These are phyloP conservation scores for Danio rerio DNA, from an alignment of 2,113 vertebrate species.

Conservation along the genomic window GRCz12tu NC_133191.1:25773501-25774000, in stretches of 20 bases:
- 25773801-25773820: not conserved
- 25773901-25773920: no score
- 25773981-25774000: no score
- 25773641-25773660: slow-evolving; percentile 47
- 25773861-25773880: no score
- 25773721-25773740: slow-evolving; percentile 41
- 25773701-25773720: slow-evolving; percentile 40
- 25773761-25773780: slow-evolving; percentile 37
- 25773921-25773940: no score
- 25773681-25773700: slow-evolving; percentile 37
- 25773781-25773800: not conserved
- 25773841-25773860: no score
- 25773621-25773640: slow-evolving; percentile 38
- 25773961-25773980: no score
- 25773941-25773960: no score
- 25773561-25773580: slow-evolving; percentile 24
- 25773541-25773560: slow-evolving; percentile 9
- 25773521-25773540: not conserved
- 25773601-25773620: slow-evolving; percentile 25
- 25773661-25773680: slow-evolving; percentile 2
- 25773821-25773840: no score
- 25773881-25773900: no score
- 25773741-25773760: slow-evolving; percentile 43
- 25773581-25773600: slow-evolving; percentile 14
- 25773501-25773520: slow-evolving; percentile 36